Evolutionary conservation across 2,888 invertebrate genomes (phyloP), one percentile per base, ranked within the genome.

Genomic region (Drosophila kokeensis): DNA sequence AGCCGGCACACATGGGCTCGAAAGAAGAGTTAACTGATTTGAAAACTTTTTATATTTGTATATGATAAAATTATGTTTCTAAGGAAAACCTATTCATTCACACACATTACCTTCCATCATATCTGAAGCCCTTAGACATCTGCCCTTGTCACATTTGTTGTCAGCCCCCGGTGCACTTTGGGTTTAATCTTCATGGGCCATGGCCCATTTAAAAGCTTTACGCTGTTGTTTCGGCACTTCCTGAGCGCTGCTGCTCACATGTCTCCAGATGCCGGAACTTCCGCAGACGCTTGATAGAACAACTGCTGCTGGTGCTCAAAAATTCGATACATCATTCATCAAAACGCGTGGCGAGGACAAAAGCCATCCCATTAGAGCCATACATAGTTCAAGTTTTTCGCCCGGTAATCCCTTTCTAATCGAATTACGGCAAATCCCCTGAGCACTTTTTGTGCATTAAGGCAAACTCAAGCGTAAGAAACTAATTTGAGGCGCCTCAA

Each of bases 271-370:
- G 68, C 70, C 32, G 53, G 50, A 82, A 69, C 81, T 82, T 84
- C 78, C 80, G 72, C 64, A 67, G 69, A 73, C 73, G 73, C 78
- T 87, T 81, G 73, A 79, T 58, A 62, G 52, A 72, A 58, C 79
- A 67, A 55, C 62, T 71, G 76, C 49, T 69, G 69, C 67, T 73
- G 62, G 76, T 73, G 73, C 55, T 87, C 74, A 75, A 85, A 85
- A 87, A 85, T 84, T 83, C 85, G 85, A 86, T 85, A 86, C 85
- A 85, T 87, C 88, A 87, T 85, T 87, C 88, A 83, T 87, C 75
- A 81, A 62, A 81, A 75, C 85, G 85, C 83, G 81, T 87, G 85
- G 75, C 83, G 30, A 52, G 66, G 38, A 79, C 79, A 75, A 79
- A 72, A 72, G 79, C 73, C 73, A 76, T 63, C 61, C 83, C 84